Percentiles rank a stretch among this genome's conserved stretches.
Conservation (phyloP, 2,113 vertebrate genomes). For the Motacilla alba region DNA sequence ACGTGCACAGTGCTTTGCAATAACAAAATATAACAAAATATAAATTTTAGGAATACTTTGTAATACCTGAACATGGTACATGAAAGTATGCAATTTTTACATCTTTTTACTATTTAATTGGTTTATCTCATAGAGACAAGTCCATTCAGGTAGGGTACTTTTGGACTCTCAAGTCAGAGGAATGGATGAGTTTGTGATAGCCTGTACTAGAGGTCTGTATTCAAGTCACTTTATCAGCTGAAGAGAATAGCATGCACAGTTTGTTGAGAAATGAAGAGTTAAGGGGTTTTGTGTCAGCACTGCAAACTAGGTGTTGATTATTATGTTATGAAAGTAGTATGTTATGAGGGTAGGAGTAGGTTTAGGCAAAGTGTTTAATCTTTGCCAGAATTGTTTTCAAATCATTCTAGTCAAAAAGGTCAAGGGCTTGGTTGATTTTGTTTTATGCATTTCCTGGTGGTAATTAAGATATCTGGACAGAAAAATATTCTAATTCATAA, state of each 20-base stretch:
- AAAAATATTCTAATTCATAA: neutral
- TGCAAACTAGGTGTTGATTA: neutral
- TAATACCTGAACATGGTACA: neutral
- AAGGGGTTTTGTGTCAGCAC: rapidly evolving
- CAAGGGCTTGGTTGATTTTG: neutral
- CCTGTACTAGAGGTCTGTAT: neutral
- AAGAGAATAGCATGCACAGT: neutral
- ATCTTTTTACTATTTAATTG: neutral
- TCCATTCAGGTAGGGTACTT: neutral
- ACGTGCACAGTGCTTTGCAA: neutral
- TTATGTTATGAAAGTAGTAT: neutral
- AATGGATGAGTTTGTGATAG: neutral
- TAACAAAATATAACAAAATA: neutral
- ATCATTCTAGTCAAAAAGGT: neutral
- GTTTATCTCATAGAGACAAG: neutral
- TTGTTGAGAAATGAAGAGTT: neutral
- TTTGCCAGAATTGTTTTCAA: neutral
- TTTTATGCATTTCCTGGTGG: neutral
- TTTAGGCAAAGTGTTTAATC: neutral
- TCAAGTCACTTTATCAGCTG: neutral
- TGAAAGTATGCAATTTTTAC: neutral
- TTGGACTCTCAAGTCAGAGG: neutral
- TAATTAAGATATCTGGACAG: neutral
- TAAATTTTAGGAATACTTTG: neutral
- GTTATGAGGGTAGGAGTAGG: neutral